A percentile compares a stretch with the other conserved stretches of the same genome.
These are phyloP conservation scores for Eumacrocentrus americanus DNA, from an alignment of 2,888 invertebrate species.

Conservation along the genomic window DNA sequence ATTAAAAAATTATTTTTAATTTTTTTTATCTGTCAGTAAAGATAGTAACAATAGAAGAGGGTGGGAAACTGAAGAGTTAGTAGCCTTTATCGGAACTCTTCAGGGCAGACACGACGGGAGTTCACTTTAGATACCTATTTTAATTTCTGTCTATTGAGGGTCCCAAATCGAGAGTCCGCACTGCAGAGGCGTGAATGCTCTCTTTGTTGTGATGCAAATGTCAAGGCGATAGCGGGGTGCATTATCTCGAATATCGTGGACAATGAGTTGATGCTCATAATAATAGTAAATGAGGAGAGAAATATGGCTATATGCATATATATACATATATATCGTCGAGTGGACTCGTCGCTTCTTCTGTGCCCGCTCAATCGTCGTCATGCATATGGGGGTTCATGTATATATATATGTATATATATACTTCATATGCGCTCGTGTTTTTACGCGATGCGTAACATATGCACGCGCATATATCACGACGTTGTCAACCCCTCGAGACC, in stretches of 20 bases:
- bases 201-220: constrained; percentile 58
- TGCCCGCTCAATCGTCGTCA: constrained; percentile 7
- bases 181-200: constrained; percentile 57
- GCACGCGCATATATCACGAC: constrained; percentile 47
- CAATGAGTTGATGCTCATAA: constrained; percentile 45
- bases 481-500: constrained; percentile 47
- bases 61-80: too few species aligned
- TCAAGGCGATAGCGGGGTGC: constrained; percentile 45
- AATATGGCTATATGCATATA: constrained; percentile 55
- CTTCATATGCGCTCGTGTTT: too few species aligned
- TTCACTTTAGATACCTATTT: constrained; percentile 8
- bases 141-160: constrained; percentile 7
- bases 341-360: too few species aligned
- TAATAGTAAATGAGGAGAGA: constrained; percentile 58
- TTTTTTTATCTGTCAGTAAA: too few species aligned
- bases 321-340: constrained; percentile 18
- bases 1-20: too few species aligned
- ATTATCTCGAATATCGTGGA: constrained; percentile 39
- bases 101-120: not conserved
- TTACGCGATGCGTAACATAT: constrained; percentile 33
- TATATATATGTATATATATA: constrained; percentile 10
- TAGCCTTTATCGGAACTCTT: not conserved
- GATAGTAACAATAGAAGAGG: too few species aligned
- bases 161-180: constrained; percentile 44
- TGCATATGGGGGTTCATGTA: constrained; percentile 2